Conservation (phyloP, 1,140 invertebrate genomes). For the Euschistus heros region DNA sequence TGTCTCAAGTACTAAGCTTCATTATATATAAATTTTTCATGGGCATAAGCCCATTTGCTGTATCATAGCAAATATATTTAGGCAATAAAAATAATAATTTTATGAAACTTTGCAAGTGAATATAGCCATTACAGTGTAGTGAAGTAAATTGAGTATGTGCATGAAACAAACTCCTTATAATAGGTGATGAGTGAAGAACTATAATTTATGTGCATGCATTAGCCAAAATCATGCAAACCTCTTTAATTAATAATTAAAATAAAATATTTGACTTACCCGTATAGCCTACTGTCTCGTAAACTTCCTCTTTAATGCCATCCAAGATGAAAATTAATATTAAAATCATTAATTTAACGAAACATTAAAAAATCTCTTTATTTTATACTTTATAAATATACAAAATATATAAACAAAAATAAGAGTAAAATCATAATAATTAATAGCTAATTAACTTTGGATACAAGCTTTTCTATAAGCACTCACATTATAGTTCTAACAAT, state of each 20-base stretch:
- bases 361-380: constrained; percentile 11
- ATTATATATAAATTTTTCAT: background rate
- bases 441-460: no score
- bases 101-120: constrained; percentile 9
- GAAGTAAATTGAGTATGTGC: constrained; percentile 11
- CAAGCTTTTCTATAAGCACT: no score
- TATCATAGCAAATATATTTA: background rate
- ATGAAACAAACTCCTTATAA: background rate
- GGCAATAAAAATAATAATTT: constrained; percentile 1
- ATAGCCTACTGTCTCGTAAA: constrained; percentile 61
- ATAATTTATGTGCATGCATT: constrained; percentile 3
- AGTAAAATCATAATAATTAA: no score
- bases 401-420: no score
- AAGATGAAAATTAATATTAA: constrained; percentile 18
- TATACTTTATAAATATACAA: background rate
- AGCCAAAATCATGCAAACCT: constrained; percentile 18
- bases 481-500: no score
- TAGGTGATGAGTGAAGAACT: constrained; percentile 10
- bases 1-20: no score
- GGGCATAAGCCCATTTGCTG: background rate
- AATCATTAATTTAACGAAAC: background rate
- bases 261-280: constrained; percentile 49
- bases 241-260: background rate
- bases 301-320: constrained; percentile 43
- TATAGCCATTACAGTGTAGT: constrained; percentile 14